Evolutionary conservation across 2,113 vertebrate species (phyloP).

Genomic region (Phalacrocorax brasilianus): DNA sequence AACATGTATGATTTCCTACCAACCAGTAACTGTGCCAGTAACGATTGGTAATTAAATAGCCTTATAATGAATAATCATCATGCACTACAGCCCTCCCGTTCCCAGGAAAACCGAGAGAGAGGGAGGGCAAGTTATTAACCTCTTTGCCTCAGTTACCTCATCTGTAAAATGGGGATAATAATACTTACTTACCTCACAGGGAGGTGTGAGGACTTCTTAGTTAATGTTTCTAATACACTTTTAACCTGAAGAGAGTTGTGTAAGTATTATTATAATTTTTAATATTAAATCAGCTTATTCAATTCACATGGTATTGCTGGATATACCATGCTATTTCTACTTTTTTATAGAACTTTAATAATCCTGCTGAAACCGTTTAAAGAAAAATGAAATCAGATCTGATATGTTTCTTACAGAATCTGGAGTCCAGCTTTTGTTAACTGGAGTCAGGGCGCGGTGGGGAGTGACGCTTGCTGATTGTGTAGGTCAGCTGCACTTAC

Average conservation of each 20-base stretch:
- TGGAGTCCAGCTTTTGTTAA: neutral
- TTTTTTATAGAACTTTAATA: conserved; percentile 74
- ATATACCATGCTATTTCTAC: conserved; percentile 68
- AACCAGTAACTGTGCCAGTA: neutral
- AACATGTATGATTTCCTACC: neutral
- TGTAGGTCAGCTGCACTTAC: neutral
- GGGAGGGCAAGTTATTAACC: neutral
- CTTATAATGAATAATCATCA: neutral
- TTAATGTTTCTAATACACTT: conserved; percentile 35
- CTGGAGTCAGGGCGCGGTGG: neutral
- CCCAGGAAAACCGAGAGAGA: neutral
- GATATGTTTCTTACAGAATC: conserved; percentile 15
- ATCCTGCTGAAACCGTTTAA: conserved; percentile 23
- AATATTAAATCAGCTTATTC: conserved; percentile 5
- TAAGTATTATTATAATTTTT: conserved; percentile 56
- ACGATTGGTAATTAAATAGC: neutral
- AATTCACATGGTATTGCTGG: conserved; percentile 28
- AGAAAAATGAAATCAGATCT: conserved; percentile 1
- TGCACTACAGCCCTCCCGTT: conserved; percentile 30
- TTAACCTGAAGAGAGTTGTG: conserved; percentile 28
- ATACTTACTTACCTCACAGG: neutral
- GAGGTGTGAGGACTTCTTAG: neutral
- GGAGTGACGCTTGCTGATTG: neutral
- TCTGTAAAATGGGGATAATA: neutral
- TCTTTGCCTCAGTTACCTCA: conserved; percentile 41